Conservation (phyloP, 2,113 vertebrate genomes). For the Crotalus helleri region DNA sequence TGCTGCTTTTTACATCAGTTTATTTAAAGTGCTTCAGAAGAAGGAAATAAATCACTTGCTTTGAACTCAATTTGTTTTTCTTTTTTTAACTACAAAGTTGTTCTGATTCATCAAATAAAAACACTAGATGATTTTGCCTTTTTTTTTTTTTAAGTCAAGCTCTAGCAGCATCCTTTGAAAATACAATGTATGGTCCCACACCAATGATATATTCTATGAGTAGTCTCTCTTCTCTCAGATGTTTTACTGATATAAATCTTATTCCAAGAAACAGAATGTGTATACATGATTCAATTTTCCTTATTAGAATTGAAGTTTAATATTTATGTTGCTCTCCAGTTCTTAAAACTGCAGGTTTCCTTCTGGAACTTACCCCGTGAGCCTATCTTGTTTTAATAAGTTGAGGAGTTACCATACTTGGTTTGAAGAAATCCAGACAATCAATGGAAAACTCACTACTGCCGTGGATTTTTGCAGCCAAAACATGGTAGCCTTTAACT, state of each 20-base stretch:
- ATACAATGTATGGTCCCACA: neutral
- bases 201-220: neutral
- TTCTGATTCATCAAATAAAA: constrained; percentile 9
- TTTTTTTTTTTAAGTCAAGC: neutral
- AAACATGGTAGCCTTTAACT: neutral
- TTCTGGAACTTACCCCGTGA: neutral
- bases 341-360: neutral
- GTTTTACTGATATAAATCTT: neutral
- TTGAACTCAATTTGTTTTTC: constrained; percentile 22
- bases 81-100: constrained; percentile 10
- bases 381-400: too few relatives aligned
- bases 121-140: neutral
- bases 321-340: neutral
- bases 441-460: neutral
- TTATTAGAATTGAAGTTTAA: neutral
- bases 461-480: too few relatives aligned
- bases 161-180: neutral
- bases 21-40: constrained; percentile 13
- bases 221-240: neutral
- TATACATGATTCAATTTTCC: neutral
- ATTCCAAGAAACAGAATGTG: neutral
- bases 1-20: constrained; percentile 32
- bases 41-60: neutral
- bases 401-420: too few relatives aligned
- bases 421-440: neutral